A percentile compares a stretch with the other conserved stretches of the same genome.
These are phyloP conservation scores for Parnassius glacialis DNA, from an alignment of 2,888 invertebrate species.

Conservation along the genomic window DNA sequence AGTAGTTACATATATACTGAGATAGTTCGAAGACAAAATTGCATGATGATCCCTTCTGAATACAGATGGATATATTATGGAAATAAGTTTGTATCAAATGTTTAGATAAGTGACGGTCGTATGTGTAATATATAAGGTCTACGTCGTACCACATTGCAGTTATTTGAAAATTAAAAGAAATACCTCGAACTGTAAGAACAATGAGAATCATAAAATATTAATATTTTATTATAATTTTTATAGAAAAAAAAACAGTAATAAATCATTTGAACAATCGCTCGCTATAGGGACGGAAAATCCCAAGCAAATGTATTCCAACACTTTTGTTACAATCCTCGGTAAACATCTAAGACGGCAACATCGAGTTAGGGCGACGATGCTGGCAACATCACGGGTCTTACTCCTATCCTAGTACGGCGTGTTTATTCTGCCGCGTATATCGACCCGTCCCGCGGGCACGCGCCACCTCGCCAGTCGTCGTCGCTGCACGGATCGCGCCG, in stretches of 20 bases:
- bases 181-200: slow-evolving; percentile 7
- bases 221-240: background rate
- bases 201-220: background rate
- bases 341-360: slow-evolving; percentile 56
- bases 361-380: slow-evolving; percentile 39
- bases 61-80: slow-evolving; percentile 72
- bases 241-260: no score
- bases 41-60: slow-evolving; percentile 61
- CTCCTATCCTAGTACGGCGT: slow-evolving; percentile 66
- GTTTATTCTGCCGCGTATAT: slow-evolving; percentile 79
- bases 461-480: slow-evolving; percentile 66
- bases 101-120: slow-evolving; percentile 69
- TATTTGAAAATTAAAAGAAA: slow-evolving; percentile 33
- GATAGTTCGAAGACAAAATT: slow-evolving; percentile 71
- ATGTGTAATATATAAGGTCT: slow-evolving; percentile 55
- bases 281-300: slow-evolving; percentile 33
- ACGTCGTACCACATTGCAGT: slow-evolving; percentile 20
- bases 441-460: slow-evolving; percentile 67
- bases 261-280: slow-evolving; percentile 7
- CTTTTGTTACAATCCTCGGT: slow-evolving; percentile 50
- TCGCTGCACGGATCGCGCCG: slow-evolving; percentile 47
- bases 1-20: slow-evolving; percentile 38
- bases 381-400: slow-evolving; percentile 60
- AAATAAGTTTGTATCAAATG: slow-evolving; percentile 61
- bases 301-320: slow-evolving; percentile 31